phyloP scores from a whole-genome alignment of 2,888 invertebrate species.

The Tetrapedia diversipes region DNA sequence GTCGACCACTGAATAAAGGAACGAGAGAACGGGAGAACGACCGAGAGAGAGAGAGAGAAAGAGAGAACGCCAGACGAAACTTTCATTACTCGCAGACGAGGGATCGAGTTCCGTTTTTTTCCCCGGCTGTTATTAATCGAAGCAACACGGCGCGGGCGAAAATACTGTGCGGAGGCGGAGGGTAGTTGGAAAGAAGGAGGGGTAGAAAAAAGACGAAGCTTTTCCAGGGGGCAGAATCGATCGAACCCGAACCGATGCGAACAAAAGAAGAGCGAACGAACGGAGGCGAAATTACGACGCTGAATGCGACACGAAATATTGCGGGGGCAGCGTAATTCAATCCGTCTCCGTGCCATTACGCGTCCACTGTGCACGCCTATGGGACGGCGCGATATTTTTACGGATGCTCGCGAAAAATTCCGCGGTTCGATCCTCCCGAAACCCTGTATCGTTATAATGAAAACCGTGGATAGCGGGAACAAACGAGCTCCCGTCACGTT shows the following conservation, averaged over 20 bases:
- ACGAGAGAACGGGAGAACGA: too few relatives aligned
- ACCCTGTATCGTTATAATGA: not conserved
- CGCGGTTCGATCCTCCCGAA: not conserved
- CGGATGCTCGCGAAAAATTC: conserved; percentile 8
- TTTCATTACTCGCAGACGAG: conserved; percentile 48
- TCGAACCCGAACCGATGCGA: conserved; percentile 1
- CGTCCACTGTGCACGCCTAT: not conserved
- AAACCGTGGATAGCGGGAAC: not conserved
- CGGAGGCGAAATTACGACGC: conserved; percentile 31
- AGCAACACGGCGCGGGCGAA: conserved; percentile 13
- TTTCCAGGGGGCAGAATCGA: conserved; percentile 22
- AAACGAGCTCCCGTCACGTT: not conserved
- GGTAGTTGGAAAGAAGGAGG: not conserved
- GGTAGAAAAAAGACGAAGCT: conserved; percentile 14
- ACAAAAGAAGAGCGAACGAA: conserved; percentile 26
- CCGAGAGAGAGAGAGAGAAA: not conserved
- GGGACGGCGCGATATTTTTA: conserved; percentile 46
- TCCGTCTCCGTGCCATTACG: conserved; percentile 19
- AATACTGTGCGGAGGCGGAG: not conserved
- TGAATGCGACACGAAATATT: conserved; percentile 34
- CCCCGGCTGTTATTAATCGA: conserved; percentile 50
- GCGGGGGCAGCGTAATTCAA: conserved; percentile 41
- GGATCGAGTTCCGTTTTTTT: conserved; percentile 9
- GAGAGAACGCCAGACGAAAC: conserved; percentile 38
- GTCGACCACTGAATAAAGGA: conserved; percentile 27